Evolutionary conservation across 2,113 vertebrate genomes (phyloP).

Genomic region (Phaethornis superciliosus): DNA sequence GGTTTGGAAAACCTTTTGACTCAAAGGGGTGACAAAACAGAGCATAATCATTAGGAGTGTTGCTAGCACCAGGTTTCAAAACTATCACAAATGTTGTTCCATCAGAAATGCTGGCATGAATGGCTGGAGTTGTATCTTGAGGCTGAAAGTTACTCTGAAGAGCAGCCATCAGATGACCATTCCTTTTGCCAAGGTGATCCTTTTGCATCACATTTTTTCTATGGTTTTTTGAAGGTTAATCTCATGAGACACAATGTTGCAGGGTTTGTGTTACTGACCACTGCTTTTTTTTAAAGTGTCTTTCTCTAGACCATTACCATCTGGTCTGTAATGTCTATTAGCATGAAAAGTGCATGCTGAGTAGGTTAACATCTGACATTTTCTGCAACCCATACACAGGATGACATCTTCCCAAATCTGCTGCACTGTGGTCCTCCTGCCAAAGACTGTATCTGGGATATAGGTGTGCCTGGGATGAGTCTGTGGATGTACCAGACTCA

Average conservation of each 20-base stretch:
- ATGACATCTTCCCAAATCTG: not conserved
- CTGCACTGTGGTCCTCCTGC: not conserved
- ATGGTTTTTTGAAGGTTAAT: not conserved
- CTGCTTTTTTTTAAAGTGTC: not conserved
- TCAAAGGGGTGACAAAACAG: not conserved
- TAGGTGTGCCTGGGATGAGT: not conserved
- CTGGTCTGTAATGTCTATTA: not conserved
- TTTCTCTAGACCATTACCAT: not conserved
- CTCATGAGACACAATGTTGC: not conserved
- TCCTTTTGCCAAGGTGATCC: not conserved
- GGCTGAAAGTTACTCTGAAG: not conserved
- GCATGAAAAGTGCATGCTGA: not conserved
- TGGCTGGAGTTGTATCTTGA: not conserved
- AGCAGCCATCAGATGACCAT: not conserved
- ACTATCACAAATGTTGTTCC: not conserved
- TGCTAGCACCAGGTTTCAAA: conserved; percentile 1
- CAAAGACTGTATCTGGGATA: not conserved
- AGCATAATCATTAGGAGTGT: not conserved
- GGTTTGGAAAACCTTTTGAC: not conserved
- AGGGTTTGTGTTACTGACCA: not conserved
- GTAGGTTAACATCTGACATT: not conserved
- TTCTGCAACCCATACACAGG: not conserved
- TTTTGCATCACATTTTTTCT: not conserved
- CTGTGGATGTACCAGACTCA: not conserved
- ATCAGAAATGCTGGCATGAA: not conserved